phyloP scores from a whole-genome alignment of 1,140 invertebrate species.

The Drosophila paulistorum region DNA sequence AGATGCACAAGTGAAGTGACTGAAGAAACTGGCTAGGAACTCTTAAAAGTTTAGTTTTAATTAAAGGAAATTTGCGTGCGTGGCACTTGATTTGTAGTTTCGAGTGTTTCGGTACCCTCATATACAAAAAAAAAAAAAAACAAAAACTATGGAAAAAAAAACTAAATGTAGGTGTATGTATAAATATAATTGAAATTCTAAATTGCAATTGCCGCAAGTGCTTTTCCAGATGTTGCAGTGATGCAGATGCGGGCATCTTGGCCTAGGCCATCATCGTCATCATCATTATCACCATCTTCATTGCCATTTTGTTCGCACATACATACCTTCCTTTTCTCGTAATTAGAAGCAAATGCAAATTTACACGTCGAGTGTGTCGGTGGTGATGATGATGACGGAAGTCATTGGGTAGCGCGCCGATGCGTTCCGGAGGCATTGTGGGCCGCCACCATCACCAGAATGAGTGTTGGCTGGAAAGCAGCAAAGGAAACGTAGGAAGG shows the following conservation, averaged over 20 bases:
- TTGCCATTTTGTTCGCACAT: slow-evolving; percentile 36
- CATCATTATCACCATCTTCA: slow-evolving; percentile 3
- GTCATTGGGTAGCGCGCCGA: slow-evolving; percentile 71
- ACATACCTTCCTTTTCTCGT: slow-evolving; percentile 45
- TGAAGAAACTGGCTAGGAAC: slow-evolving; percentile 43
- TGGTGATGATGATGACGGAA: slow-evolving; percentile 59
- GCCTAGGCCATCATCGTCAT: slow-evolving; percentile 30
- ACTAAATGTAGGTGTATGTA: slow-evolving; percentile 26
- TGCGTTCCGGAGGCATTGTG: slow-evolving; percentile 45
- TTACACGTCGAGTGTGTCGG: slow-evolving; percentile 73
- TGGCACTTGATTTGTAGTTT: slow-evolving; percentile 78
- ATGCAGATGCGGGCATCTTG: slow-evolving; percentile 40
- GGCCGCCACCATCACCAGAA: slow-evolving; percentile 8
- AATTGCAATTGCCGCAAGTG: slow-evolving; percentile 75
- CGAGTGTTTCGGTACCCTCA: slow-evolving; percentile 61
- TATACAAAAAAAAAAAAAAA: slow-evolving; percentile 23
- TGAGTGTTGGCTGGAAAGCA: neutral
- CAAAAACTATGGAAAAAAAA: neutral
- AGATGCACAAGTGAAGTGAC: slow-evolving; percentile 15
- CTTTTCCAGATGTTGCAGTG: slow-evolving; percentile 27
- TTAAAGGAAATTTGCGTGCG: slow-evolving; percentile 78
- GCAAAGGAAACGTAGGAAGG: slow-evolving; percentile 12
- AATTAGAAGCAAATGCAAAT: slow-evolving; percentile 80
- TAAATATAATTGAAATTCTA: slow-evolving; percentile 81
- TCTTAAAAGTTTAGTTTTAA: slow-evolving; percentile 80